Percentiles rank a stretch among this genome's conserved stretches.
Conservation (phyloP, 1,140 invertebrate genomes). For the Lepidurus packardi region DNA sequence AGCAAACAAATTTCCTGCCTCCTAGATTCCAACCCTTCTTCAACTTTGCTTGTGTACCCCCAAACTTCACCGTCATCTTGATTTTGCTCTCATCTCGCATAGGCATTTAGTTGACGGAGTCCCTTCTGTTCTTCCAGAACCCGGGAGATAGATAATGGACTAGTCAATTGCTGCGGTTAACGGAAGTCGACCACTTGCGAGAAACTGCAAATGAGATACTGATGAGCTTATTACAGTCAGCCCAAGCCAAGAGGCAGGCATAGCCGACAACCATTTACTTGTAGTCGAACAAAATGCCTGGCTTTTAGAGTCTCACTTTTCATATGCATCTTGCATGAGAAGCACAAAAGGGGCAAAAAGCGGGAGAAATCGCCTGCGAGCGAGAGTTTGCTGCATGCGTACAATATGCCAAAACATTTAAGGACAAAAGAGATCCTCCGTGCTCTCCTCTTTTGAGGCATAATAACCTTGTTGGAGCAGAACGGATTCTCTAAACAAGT, state of each 20-base stretch:
- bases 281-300: background rate
- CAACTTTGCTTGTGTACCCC: background rate
- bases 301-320: background rate
- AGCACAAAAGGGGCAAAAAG: background rate
- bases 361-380: background rate
- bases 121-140: background rate
- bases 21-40: background rate
- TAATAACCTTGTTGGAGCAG: slow-evolving; percentile 1
- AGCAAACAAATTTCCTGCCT: background rate
- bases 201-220: background rate
- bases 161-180: background rate
- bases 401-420: background rate
- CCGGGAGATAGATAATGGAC: slow-evolving; percentile 15
- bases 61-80: background rate
- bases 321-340: background rate
- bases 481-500: background rate
- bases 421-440: slow-evolving; percentile 1
- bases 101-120: background rate
- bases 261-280: background rate
- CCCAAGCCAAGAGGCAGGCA: background rate
- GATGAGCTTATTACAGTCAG: slow-evolving; percentile 19
- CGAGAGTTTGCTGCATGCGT: background rate
- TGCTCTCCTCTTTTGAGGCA: background rate
- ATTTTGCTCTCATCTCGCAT: background rate
- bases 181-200: slow-evolving; percentile 12